Conservation (phyloP, 1,140 invertebrate genomes). For the Zaprionus nigranus region DNA sequence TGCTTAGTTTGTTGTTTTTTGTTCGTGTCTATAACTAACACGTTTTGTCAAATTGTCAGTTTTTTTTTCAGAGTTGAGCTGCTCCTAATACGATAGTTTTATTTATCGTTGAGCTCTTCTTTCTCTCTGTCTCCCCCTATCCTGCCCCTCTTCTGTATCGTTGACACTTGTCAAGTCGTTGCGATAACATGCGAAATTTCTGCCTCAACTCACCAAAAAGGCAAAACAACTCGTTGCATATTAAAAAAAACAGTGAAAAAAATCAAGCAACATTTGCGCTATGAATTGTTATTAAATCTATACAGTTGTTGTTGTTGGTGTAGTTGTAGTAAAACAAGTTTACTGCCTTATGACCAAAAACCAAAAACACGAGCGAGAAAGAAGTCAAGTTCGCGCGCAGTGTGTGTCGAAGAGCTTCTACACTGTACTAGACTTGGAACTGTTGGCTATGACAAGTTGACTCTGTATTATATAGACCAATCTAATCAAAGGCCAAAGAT, state of each 20-base stretch:
- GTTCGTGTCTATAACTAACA: slow-evolving; percentile 49
- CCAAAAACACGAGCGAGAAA: slow-evolving; percentile 11
- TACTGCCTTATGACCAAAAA: slow-evolving; percentile 64
- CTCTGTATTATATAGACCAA: background rate
- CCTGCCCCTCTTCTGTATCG: slow-evolving; percentile 29
- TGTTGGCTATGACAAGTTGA: background rate
- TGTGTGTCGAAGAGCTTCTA: slow-evolving; percentile 1
- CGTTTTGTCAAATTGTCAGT: slow-evolving; percentile 65
- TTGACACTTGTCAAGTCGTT: slow-evolving; percentile 71
- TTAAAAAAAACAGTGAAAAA: slow-evolving; percentile 66
- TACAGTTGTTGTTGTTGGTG: slow-evolving; percentile 36
- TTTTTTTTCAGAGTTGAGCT: background rate
- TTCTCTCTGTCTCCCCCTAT: background rate
- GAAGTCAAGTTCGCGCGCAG: slow-evolving; percentile 14
- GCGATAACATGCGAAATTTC: slow-evolving; percentile 81
- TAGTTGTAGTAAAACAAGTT: slow-evolving; percentile 64
- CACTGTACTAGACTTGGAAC: background rate
- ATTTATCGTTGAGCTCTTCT: slow-evolving; percentile 14
- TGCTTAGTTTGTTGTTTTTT: slow-evolving; percentile 34
- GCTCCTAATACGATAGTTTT: slow-evolving; percentile 29
- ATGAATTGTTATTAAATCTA: slow-evolving; percentile 70
- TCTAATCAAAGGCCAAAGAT: background rate
- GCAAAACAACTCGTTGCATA: slow-evolving; percentile 78
- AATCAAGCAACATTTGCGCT: slow-evolving; percentile 35
- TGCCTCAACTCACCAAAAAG: slow-evolving; percentile 54